phyloP scores from a whole-genome alignment of 2,113 vertebrate genomes.

The Echinops telfairi region DNA sequence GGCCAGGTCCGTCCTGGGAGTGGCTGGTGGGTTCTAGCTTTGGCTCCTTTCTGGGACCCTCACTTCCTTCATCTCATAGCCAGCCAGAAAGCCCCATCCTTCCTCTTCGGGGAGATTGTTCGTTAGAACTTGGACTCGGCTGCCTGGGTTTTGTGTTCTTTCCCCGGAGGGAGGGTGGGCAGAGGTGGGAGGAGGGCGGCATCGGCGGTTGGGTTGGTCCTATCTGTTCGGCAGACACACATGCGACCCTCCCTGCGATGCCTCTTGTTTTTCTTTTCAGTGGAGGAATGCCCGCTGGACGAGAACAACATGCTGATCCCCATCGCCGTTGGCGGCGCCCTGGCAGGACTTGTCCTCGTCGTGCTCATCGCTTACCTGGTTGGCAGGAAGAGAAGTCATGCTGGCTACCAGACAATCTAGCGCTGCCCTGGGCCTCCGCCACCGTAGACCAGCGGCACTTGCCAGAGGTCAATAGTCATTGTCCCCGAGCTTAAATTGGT shows the following conservation, averaged over 20 bases:
- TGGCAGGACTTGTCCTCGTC: conserved; percentile 96
- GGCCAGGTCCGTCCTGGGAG: not conserved
- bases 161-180: not conserved
- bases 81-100: accelerated
- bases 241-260: not conserved
- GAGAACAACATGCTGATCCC: conserved; percentile 97
- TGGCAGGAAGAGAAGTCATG: conserved; percentile 97
- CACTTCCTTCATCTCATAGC: not conserved
- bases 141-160: not conserved
- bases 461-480: conserved; percentile 79
- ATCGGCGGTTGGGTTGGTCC: not conserved
- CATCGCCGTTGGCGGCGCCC: conserved; percentile 96
- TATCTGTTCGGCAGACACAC: not conserved
- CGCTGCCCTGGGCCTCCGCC: conserved; percentile 78
- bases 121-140: not conserved
- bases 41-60: not conserved
- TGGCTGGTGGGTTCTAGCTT: not conserved
- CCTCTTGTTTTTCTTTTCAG: conserved; percentile 82
- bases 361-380: conserved; percentile 98
- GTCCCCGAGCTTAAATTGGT: conserved; percentile 74
- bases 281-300: conserved; percentile 94
- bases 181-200: not conserved
- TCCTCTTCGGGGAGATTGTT: too few species aligned
- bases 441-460: conserved; percentile 84
- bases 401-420: conserved; percentile 99